Base-by-base conservation (phyloP, 2,113 vertebrate genomes). In the Mus spicilegus region DNA sequence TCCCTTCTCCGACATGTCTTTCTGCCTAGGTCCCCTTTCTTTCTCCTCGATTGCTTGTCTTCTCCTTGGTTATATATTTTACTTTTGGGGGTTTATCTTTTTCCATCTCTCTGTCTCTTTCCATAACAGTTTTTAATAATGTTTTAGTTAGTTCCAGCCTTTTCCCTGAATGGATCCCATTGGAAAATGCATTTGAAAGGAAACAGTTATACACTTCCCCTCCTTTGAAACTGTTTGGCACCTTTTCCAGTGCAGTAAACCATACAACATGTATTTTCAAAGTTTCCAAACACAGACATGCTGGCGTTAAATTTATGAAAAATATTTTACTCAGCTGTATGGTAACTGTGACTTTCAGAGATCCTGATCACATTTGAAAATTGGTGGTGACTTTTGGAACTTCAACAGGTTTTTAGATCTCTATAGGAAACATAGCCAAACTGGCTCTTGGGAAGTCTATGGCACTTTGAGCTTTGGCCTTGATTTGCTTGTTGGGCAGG, bases 71-170 rank as follows among this genome's bases (percentile, higher is more conserved):
- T 98, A 97, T 97, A 89, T 98, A 98, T 98, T 98, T 97, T 95
- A 92, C 95, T 96, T 97, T 97, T 98, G 98, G 97, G 97, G 93
- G 97, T 98, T 98, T 98, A 98, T 99, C 98, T 98, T 98, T 99
- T 99, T 98, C 98, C 98, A 98, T 98, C 98, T 98, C 98, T 96
- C 97, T 98, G 98, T 98, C 98, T 99, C 98, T 98, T 98, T 98
- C 98, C 98, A 98, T 98, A 99, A 98, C 98, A 98, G 98, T 98
- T 99, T 99, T 98, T 99, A 99, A 99, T 99, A 98, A 99, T 98
- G 98, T 98, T 98, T 99, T 99, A 99, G 98, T 99, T 99, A 99
- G 98, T 99, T 99, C 98, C 98, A 99, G 98, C 98, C 98, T 98
- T 99, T 98, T 98, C 98, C 98, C 98, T 98, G 98, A 98, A 98